Evolutionary conservation across 2,797 vertebrate genomes (phyloP).

Genomic region (Urophycis tenuis): DNA sequence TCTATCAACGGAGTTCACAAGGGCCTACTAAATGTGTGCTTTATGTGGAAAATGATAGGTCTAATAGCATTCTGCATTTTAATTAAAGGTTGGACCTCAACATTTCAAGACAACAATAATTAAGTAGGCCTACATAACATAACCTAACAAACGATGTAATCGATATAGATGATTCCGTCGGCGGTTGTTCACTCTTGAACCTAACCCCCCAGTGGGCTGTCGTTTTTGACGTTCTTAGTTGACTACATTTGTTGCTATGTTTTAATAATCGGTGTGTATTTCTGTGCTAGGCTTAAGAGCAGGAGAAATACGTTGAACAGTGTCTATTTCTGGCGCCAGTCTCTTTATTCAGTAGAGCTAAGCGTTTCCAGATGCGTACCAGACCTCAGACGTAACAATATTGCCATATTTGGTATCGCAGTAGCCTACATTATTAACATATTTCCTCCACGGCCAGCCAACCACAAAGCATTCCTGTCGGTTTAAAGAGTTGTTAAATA

Average conservation of each 20-base stretch:
- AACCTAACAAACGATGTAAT: too few relatives aligned
- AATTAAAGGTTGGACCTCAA: neutral
- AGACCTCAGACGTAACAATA: slow-evolving; percentile 94
- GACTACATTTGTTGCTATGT: too few relatives aligned
- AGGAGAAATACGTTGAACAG: slow-evolving; percentile 63
- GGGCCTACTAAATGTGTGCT: too few relatives aligned
- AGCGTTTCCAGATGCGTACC: slow-evolving; percentile 93
- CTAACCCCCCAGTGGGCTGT: too few relatives aligned
- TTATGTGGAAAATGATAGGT: neutral
- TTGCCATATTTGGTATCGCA: slow-evolving; percentile 99
- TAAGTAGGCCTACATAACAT: too few relatives aligned
- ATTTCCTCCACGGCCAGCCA: slow-evolving; percentile 89
- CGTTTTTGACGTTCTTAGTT: too few relatives aligned
- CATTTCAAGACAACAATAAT: neutral
- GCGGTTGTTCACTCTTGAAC: too few relatives aligned
- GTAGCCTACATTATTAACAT: slow-evolving; percentile 98
- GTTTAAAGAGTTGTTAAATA: slow-evolving; percentile 93
- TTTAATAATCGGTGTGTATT: neutral
- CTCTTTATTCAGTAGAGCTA: slow-evolving; percentile 76
- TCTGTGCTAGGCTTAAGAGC: slow-evolving; percentile 10
- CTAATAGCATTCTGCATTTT: neutral
- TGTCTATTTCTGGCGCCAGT: slow-evolving; percentile 82
- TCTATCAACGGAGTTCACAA: slow-evolving; percentile 25
- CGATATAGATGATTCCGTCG: too few relatives aligned
- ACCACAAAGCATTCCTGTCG: slow-evolving; percentile 98